Percentiles rank a stretch among this genome's conserved stretches.
These are phyloP conservation scores for Ecdyonurus torrentis DNA, from an alignment of 2,888 invertebrate species.

Conservation along the genomic window DNA sequence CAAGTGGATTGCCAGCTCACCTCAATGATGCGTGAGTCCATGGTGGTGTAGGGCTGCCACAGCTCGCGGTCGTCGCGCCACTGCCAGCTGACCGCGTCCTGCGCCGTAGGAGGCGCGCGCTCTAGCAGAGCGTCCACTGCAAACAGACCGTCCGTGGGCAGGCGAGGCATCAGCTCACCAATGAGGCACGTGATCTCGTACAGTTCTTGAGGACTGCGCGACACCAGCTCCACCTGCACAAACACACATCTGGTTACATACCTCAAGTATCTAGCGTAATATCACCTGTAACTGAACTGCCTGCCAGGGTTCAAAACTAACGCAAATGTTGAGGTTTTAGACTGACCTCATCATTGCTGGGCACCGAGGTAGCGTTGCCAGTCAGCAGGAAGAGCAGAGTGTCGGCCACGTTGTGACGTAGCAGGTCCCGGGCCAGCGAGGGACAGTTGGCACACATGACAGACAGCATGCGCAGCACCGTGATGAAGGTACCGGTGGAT, in stretches of 20 bases:
- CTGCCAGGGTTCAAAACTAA: background rate
- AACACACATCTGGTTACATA: background rate
- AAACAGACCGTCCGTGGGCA: constrained; percentile 92
- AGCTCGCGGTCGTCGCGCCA: constrained; percentile 89
- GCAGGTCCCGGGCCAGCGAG: constrained; percentile 75
- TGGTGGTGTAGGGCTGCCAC: constrained; percentile 83
- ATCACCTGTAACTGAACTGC: background rate
- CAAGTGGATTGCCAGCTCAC: no score
- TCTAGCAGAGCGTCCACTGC: constrained; percentile 78
- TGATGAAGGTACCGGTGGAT: constrained; percentile 88
- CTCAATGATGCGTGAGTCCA: constrained; percentile 88
- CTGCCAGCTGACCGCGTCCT: constrained; percentile 83
- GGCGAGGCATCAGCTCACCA: constrained; percentile 90
- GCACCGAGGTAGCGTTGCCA: constrained; percentile 51
- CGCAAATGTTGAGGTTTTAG: background rate
- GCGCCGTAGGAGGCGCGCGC: constrained; percentile 46
- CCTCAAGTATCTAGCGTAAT: background rate
- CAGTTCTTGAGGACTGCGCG: constrained; percentile 86
- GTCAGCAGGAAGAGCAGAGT: constrained; percentile 87
- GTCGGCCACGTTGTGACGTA: constrained; percentile 91
- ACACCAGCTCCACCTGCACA: constrained; percentile 56
- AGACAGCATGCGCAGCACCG: constrained; percentile 89
- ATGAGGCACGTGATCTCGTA: constrained; percentile 95
- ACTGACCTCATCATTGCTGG: constrained; percentile 30
- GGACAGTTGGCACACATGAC: constrained; percentile 93